Evolutionary conservation across 2,888 invertebrate genomes (phyloP).

Genomic region (Spisula solida): DNA sequence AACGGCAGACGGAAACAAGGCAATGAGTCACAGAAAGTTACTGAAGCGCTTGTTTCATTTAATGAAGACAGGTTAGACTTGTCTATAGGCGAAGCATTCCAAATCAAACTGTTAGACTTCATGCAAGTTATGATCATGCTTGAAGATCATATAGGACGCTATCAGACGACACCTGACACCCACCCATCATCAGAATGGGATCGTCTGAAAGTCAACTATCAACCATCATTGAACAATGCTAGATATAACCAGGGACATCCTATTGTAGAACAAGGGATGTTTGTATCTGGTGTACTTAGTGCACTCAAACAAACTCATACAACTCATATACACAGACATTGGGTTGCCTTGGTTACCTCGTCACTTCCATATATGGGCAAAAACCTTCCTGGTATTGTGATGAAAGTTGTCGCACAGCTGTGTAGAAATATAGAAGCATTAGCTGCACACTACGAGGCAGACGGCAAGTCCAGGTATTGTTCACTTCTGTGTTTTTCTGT

Average conservation of each 20-base stretch:
- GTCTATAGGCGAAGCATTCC: slow-evolving; percentile 85
- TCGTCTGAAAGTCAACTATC: slow-evolving; percentile 81
- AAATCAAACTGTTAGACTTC: slow-evolving; percentile 89
- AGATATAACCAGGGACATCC: slow-evolving; percentile 83
- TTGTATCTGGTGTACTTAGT: slow-evolving; percentile 93
- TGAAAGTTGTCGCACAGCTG: slow-evolving; percentile 93
- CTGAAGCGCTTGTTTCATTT: slow-evolving; percentile 92
- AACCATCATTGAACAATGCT: slow-evolving; percentile 80
- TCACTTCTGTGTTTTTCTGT: too few species aligned
- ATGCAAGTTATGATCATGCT: slow-evolving; percentile 92
- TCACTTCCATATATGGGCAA: slow-evolving; percentile 93
- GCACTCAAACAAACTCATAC: slow-evolving; percentile 92
- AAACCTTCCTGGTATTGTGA: slow-evolving; percentile 92
- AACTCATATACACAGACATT: slow-evolving; percentile 93
- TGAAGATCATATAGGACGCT: slow-evolving; percentile 91
- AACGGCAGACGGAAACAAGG: slow-evolving; percentile 83
- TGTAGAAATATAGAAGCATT: slow-evolving; percentile 93
- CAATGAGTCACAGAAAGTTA: slow-evolving; percentile 89
- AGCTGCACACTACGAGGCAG: slow-evolving; percentile 85
- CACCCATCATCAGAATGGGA: slow-evolving; percentile 87
- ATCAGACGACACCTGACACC: slow-evolving; percentile 58
- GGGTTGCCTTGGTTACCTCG: slow-evolving; percentile 94
- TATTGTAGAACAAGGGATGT: slow-evolving; percentile 92
- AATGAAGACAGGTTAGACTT: slow-evolving; percentile 89
- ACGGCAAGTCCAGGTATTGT: slow-evolving; percentile 71